phyloP scores from a whole-genome alignment of 2,888 invertebrate species.

The Papilio gigon region DNA sequence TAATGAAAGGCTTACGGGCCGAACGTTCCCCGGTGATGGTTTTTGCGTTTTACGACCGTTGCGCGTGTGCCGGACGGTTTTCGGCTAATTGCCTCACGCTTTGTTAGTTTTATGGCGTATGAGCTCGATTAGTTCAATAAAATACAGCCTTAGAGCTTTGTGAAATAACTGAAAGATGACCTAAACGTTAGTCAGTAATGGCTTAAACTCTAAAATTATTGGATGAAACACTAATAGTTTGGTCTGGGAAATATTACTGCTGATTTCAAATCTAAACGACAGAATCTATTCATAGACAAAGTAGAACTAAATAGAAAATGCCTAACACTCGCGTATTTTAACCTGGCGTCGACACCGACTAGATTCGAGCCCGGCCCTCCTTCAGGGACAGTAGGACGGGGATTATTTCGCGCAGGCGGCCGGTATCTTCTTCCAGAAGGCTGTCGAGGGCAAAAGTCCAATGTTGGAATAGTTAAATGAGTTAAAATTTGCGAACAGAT shows the following conservation, averaged over 20 bases:
- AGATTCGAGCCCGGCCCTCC: too few relatives aligned
- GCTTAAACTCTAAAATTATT: background rate
- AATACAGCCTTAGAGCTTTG: background rate
- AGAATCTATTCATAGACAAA: background rate
- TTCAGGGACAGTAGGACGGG: too few relatives aligned
- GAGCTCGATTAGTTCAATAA: background rate
- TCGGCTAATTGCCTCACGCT: conserved; percentile 28
- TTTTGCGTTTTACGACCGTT: conserved; percentile 46
- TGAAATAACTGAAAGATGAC: background rate
- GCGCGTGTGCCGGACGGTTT: conserved; percentile 24
- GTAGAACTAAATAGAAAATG: too few relatives aligned
- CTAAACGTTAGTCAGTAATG: background rate
- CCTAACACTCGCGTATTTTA: too few relatives aligned
- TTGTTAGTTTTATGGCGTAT: conserved; percentile 17
- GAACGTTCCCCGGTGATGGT: conserved; percentile 45
- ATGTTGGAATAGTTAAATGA: too few relatives aligned
- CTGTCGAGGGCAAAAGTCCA: too few relatives aligned
- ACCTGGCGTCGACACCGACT: too few relatives aligned
- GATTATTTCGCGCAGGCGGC: too few relatives aligned
- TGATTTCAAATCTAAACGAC: background rate
- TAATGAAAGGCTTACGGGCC: conserved; percentile 50
- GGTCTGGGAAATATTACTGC: background rate
- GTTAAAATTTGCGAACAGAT: too few relatives aligned
- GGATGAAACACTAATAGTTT: background rate
- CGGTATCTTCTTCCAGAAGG: too few relatives aligned